Base-by-base conservation (phyloP, 1,140 invertebrate genomes). In the Thaumetopoea pityocampa region DNA sequence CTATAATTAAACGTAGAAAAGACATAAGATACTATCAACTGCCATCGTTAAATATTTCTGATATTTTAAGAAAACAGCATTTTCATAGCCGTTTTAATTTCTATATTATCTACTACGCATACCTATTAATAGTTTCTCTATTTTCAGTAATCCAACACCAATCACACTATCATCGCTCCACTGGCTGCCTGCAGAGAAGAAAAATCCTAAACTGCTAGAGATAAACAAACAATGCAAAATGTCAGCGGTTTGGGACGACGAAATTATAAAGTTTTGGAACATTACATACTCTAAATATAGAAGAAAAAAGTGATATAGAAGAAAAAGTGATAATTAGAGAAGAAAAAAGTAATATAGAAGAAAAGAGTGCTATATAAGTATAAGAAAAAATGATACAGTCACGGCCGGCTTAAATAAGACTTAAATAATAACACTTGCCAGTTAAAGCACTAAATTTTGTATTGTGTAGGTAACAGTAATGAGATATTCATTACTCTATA, bases 201-300 rank as follows among this genome's bases (percentile, higher is more conserved):
- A 33, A 3, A 15, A 64, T 4, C 61, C 60, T 2, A 40, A 36
- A 15, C 8, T 70, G 1, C 22, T 73, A 1, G 47, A 67, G 15
- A 76, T 80, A 48, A 60, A 80, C 35, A 49, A 54, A 14, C n/a
- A 61, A 5, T 64, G 58, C 28, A 42, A 53, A 0, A 57, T 26
- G 2, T 47, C 48, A 36, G 52, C 52, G 0, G 32, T 80, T 2
- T 76, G 68, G 70, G 45, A 57, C 0, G 59, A 63, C 11, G 30
- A 61, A 6, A 18, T 14, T 4, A 43, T 71, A 8, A 18, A 32
- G 4, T 68, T 61, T 9, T 78, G 68, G 68, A 68, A 73, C 20
- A 27, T 37, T 36, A 68, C 58, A 0, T 78, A 80, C 14, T 33
- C 55, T 2, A 68, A 76, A 36, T 80, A 66, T 34, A 66, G 74